These are phyloP conservation scores for Orthonyx spaldingii DNA, from an alignment of 2,113 vertebrate species.

Conservation along the genomic window DNA sequence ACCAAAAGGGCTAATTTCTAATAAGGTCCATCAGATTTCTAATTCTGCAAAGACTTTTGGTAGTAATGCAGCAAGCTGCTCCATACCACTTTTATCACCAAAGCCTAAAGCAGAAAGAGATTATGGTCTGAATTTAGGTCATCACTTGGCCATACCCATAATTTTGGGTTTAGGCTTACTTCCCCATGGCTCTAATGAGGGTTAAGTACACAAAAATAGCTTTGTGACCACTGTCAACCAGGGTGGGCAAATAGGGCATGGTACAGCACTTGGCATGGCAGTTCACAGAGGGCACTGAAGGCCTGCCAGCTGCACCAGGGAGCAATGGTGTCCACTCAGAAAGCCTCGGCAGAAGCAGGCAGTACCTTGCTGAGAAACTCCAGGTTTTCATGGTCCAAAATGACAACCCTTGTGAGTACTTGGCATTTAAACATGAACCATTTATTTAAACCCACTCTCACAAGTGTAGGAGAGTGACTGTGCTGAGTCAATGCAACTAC, in stretches of 20 bases:
- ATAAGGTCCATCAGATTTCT: background rate
- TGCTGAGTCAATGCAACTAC: background rate
- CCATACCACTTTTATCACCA: background rate
- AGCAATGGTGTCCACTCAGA: background rate
- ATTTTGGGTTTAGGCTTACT: background rate
- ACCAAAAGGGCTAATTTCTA: background rate
- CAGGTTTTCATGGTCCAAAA: background rate
- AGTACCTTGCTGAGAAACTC: background rate
- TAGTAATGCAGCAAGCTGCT: background rate
- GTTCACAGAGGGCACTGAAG: background rate
- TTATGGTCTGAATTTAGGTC: background rate
- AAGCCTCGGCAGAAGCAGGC: background rate
- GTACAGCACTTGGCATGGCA: background rate
- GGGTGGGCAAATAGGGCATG: background rate
- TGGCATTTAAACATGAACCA: background rate
- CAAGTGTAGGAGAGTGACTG: background rate
- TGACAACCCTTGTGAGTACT: background rate
- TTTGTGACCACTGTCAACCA: background rate
- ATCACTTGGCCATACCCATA: background rate
- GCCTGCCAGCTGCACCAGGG: background rate
- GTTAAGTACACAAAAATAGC: background rate
- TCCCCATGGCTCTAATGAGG: background rate
- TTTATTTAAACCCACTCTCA: background rate
- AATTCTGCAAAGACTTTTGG: background rate
- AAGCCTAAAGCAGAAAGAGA: background rate